These are phyloP conservation scores for Leucopsar rothschildi DNA, from an alignment of 2,113 vertebrate species.

Conservation along the genomic window DNA sequence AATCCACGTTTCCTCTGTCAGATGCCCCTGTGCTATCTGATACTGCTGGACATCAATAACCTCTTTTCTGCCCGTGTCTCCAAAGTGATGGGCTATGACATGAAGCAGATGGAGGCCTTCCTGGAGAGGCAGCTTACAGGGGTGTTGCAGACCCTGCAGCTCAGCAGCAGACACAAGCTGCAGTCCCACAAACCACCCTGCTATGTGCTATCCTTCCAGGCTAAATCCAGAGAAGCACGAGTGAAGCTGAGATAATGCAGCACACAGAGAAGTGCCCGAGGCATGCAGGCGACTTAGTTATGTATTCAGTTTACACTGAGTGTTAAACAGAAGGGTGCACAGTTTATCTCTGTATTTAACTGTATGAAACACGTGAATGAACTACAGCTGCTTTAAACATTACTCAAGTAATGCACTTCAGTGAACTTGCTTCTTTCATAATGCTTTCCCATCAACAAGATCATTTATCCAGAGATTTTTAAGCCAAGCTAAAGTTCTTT, in stretches of 20 bases:
- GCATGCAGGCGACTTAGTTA: background rate
- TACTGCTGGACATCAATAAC: background rate
- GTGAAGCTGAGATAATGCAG: background rate
- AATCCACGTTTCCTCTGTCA: background rate
- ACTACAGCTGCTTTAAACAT: slow-evolving; percentile 1
- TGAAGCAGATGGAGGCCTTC: background rate
- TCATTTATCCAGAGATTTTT: slow-evolving; percentile 14
- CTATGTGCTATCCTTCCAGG: background rate
- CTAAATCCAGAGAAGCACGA: background rate
- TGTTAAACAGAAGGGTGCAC: background rate
- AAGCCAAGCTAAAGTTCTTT: background rate
- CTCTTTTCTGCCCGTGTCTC: background rate
- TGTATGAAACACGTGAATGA: background rate
- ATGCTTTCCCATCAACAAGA: background rate
- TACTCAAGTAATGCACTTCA: background rate
- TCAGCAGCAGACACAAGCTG: background rate
- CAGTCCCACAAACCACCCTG: background rate
- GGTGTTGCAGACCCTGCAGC: background rate
- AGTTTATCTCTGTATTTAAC: slow-evolving; percentile 5
- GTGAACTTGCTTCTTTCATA: slow-evolving; percentile 2
- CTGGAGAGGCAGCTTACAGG: background rate
- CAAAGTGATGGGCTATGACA: background rate
- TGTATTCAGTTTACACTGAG: background rate
- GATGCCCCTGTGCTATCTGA: background rate
- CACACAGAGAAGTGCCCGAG: background rate